Evolutionary conservation across 2,888 invertebrate species (phyloP).

Genomic region (Erebia epiphron): DNA sequence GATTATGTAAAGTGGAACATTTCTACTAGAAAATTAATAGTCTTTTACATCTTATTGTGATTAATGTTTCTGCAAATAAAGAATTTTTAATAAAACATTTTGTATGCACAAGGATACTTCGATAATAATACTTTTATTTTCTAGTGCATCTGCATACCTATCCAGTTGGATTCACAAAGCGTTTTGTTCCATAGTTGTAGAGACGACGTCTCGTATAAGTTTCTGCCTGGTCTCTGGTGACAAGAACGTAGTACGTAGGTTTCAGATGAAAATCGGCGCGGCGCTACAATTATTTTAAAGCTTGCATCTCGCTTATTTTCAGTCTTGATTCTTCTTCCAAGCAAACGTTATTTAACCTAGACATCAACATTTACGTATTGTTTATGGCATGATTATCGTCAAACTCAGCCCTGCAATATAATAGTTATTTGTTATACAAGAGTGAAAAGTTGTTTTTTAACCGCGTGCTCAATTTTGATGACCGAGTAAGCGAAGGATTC

Average conservation of each 20-base stretch:
- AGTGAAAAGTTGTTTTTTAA: too few species aligned
- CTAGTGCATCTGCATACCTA: background rate
- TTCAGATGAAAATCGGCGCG: slow-evolving; percentile 2
- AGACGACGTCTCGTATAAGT: slow-evolving; percentile 6
- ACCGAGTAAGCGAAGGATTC: too few species aligned
- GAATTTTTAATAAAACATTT: background rate
- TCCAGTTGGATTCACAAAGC: background rate
- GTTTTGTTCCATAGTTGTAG: background rate
- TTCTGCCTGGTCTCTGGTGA: background rate
- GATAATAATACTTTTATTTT: background rate
- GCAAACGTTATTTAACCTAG: too few species aligned
- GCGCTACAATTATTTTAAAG: background rate
- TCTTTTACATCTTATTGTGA: background rate
- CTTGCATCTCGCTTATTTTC: background rate
- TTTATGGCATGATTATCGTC: too few species aligned
- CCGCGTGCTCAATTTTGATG: too few species aligned
- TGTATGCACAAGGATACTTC: background rate
- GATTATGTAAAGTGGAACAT: background rate
- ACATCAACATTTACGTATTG: too few species aligned
- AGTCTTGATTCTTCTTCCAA: background rate
- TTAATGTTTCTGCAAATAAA: too few species aligned
- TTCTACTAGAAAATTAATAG: background rate
- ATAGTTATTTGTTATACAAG: too few species aligned
- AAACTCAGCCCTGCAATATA: too few species aligned
- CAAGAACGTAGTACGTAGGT: background rate